These are phyloP conservation scores for Acronicta psi DNA, from an alignment of 2,888 invertebrate species.

Conservation along the genomic window DNA sequence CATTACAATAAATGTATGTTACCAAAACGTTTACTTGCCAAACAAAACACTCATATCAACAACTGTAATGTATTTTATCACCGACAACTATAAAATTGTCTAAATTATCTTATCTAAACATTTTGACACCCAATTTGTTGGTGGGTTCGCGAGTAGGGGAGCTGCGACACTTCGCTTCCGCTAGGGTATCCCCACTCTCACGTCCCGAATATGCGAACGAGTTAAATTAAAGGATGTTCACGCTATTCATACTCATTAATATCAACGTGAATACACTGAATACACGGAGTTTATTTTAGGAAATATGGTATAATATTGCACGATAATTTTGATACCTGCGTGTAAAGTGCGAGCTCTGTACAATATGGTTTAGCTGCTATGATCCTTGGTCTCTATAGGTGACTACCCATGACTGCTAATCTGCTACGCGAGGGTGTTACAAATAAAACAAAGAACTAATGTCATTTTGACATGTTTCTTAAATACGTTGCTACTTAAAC, in stretches of 20 bases:
- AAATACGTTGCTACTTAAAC: no score
- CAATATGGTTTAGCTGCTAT: no score
- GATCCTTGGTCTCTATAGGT: no score
- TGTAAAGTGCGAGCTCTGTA: no score
- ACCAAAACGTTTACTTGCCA: slow-evolving; percentile 8
- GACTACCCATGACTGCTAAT: no score
- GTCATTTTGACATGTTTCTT: no score
- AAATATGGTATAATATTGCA: no score
- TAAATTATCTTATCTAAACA: slow-evolving; percentile 61
- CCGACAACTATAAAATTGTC: slow-evolving; percentile 42
- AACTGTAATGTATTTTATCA: slow-evolving; percentile 30
- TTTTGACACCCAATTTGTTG: slow-evolving; percentile 57
- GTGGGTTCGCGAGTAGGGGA: slow-evolving; percentile 32
- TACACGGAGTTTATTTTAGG: neutral
- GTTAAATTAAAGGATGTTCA: slow-evolving; percentile 55
- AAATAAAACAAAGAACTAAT: no score
- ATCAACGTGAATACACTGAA: neutral
- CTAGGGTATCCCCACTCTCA: slow-evolving; percentile 43
- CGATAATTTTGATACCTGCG: no score
- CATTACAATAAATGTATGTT: slow-evolving; percentile 1
- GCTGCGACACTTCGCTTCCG: slow-evolving; percentile 42
- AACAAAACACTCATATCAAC: slow-evolving; percentile 18
- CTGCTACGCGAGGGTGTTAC: no score
- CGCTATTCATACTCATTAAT: slow-evolving; percentile 42
- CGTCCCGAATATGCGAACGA: slow-evolving; percentile 41